Percentiles rank a stretch among this genome's conserved stretches.
Evolutionary conservation across 2,888 invertebrate genomes (phyloP).

Genomic region (Acronicta alni): DNA sequence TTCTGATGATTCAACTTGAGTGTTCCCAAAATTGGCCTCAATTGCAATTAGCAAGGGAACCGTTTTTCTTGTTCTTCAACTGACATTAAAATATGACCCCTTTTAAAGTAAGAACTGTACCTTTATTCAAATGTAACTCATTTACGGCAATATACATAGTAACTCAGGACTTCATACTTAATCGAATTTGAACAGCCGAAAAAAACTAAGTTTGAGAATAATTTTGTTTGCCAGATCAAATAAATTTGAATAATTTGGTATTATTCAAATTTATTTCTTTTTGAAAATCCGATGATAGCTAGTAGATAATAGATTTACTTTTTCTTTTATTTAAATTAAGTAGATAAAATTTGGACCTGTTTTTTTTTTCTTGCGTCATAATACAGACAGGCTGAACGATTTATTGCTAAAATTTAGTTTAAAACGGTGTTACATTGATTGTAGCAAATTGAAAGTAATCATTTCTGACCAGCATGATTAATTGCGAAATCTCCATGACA

Average conservation of each 20-base stretch:
- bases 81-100: conserved; percentile 14
- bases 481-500: no score
- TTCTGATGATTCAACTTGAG: no score
- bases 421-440: no score
- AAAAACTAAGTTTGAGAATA: conserved; percentile 14
- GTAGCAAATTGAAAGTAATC: no score
- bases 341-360: no score
- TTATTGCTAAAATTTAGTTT: neutral
- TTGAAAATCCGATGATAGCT: conserved; percentile 14
- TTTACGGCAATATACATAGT: conserved; percentile 6
- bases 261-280: conserved; percentile 4
- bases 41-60: neutral
- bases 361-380: neutral
- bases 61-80: conserved; percentile 1
- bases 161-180: conserved; percentile 1
- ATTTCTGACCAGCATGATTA: no score
- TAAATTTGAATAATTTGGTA: conserved; percentile 19
- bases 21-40: no score
- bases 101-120: conserved; percentile 1
- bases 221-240: conserved; percentile 15
- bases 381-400: neutral
- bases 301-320: conserved; percentile 8
- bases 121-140: conserved; percentile 22
- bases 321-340: neutral
- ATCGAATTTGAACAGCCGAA: conserved; percentile 18